These are phyloP conservation scores for Harpalus rufipes DNA, from an alignment of 2,888 invertebrate genomes.

Conservation along the genomic window DNA sequence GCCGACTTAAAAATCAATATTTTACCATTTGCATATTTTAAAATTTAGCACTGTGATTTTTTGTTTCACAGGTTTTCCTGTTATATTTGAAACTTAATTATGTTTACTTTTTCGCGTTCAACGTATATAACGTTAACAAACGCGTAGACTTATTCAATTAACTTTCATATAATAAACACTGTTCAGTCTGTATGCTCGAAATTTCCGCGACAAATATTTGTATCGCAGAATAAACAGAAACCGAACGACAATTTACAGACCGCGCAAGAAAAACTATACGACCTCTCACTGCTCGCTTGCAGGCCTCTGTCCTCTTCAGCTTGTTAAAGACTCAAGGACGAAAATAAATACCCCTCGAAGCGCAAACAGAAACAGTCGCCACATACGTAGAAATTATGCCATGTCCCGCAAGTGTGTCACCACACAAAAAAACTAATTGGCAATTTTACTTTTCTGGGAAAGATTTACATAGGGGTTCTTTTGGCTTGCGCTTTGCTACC, in stretches of 20 bases:
- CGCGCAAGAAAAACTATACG: constrained; percentile 42
- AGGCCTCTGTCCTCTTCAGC: background rate
- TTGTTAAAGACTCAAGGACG: background rate
- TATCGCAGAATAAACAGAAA: constrained; percentile 55
- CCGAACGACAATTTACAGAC: constrained; percentile 53
- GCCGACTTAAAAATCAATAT: constrained; percentile 59
- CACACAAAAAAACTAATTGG: constrained; percentile 9
- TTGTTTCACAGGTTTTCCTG: constrained; percentile 58
- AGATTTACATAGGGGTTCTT: background rate
- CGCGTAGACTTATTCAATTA: constrained; percentile 63
- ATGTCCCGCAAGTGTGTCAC: background rate
- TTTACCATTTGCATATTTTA: constrained; percentile 63
- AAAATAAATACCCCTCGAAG: background rate
- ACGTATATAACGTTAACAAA: constrained; percentile 63
- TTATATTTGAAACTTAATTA: constrained; percentile 61
- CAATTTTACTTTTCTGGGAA: background rate
- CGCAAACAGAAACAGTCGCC: background rate
- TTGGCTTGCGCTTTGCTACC: background rate
- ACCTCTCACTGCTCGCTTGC: background rate
- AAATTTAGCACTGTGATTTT: constrained; percentile 58
- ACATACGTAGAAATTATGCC: background rate
- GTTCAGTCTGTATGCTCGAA: constrained; percentile 57
- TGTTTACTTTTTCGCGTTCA: constrained; percentile 61
- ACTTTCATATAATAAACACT: constrained; percentile 62
- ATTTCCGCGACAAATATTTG: constrained; percentile 60